Conservation (phyloP, 2,888 invertebrate species). For the Nycteola revayana region DNA sequence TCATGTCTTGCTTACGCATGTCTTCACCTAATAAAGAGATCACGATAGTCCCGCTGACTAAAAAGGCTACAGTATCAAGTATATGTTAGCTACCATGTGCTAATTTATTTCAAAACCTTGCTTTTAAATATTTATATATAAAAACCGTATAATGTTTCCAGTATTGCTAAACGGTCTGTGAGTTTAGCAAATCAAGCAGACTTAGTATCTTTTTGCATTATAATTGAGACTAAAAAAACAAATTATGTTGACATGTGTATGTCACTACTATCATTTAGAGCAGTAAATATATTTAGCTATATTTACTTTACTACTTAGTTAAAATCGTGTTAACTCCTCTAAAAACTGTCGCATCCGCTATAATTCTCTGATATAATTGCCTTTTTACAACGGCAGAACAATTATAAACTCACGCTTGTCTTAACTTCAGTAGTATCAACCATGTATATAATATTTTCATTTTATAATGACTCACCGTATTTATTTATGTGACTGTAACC, state of each 20-base stretch:
- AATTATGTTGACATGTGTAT: too few species aligned
- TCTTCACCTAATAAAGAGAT: conserved; percentile 64
- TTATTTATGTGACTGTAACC: conserved; percentile 17
- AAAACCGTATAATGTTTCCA: too few species aligned
- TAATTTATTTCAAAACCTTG: conserved; percentile 50
- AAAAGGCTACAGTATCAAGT: conserved; percentile 50
- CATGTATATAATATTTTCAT: conserved; percentile 11
- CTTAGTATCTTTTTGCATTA: too few species aligned
- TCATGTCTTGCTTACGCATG: conserved; percentile 28
- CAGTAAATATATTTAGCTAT: too few species aligned
- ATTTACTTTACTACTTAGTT: too few species aligned
- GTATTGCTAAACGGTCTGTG: too few species aligned
- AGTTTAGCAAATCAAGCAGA: too few species aligned
- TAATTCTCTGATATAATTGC: conserved; percentile 6
- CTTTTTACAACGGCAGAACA: conserved; percentile 1
- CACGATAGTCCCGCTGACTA: conserved; percentile 59
- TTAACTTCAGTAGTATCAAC: conserved; percentile 8
- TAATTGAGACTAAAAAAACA: too few species aligned
- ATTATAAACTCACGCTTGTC: conserved; percentile 8
- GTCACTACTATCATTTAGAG: too few species aligned
- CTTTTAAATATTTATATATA: conserved; percentile 16
- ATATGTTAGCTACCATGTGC: conserved; percentile 50
- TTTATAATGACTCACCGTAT: conserved; percentile 12
- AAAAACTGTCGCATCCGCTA: too few species aligned
- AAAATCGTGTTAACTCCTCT: too few species aligned